Evolutionary conservation across 2,113 vertebrate species (phyloP), one percentile per base, ranked within the genome.

Genomic region (Lutjanus erythropterus): DNA sequence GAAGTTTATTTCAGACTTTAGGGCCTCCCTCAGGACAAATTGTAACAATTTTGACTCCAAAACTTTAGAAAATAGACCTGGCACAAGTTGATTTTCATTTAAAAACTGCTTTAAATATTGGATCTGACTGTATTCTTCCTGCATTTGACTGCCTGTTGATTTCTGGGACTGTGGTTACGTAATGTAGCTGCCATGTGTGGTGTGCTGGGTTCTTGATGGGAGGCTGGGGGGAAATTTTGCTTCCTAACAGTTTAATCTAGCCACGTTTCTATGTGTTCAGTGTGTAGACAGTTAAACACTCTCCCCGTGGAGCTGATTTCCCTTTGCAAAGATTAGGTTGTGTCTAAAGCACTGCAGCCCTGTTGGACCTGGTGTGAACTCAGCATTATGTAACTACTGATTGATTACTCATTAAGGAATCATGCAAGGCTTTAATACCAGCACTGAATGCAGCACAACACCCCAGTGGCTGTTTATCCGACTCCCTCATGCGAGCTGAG

Each of bases 371-470:
- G 5, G 9, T 66, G 39, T 77, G 84, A 90, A 75, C 75, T 69
- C 47, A 1, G 19, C 35, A 11, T 89, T 87, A 83, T 72, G 52
- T 78, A 92, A 91, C 74, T 41, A 21, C n/a, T 83, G 70, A 94
- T 86, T 89, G 89, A 90, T 88, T 75, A 75, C 81, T 91, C 81
- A 84, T 90, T 80, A 89, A 77, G 65, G 11, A 87, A 66, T 59
- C 67, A 81, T 12, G 19, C 46, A 31, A 18, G 31, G 66, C 46
- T 65, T 84, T 62, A 75, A 84, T 71, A 49, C 49, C 29, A 6
- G 66, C 41, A 65, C 62, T 76, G 59, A 89, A 86, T 41, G 37
- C 56, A 66, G 53, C 69, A n/a, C 15, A 72, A 59, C 59, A 65
- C 39, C 64, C 50, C 53, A 44, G 41, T 12, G 46, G 66, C 78